A percentile compares a stretch with the other conserved stretches of the same genome.
Conservation (phyloP, 2,113 vertebrate genomes). For the Sula dactylatra region DNA sequence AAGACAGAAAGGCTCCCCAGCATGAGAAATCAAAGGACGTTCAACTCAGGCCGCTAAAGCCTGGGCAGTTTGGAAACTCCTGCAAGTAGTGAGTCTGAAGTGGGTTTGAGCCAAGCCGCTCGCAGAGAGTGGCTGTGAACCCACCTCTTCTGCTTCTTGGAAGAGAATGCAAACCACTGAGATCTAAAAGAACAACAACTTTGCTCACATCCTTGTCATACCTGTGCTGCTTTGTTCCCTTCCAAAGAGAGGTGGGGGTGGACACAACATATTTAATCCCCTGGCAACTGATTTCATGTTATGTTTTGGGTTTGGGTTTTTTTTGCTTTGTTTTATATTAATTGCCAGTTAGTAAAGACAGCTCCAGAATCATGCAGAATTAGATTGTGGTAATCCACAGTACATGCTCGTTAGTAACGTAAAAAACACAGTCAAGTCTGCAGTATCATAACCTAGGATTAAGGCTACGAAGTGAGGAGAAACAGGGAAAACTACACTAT, state of each 20-base stretch:
- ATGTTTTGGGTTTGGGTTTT: background rate
- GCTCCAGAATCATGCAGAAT: background rate
- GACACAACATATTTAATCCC: background rate
- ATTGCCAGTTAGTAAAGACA: background rate
- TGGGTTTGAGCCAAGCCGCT: background rate
- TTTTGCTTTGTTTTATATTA: background rate
- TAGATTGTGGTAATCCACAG: background rate
- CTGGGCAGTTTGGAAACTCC: background rate
- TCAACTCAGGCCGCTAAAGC: background rate
- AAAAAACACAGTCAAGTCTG: background rate
- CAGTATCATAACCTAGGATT: background rate
- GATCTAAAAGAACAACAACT: background rate
- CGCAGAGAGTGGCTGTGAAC: background rate
- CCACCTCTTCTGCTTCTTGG: background rate
- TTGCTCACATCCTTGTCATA: background rate
- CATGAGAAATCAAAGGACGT: background rate
- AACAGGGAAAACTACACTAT: background rate
- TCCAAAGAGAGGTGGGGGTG: background rate
- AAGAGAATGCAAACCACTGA: fast-evolving
- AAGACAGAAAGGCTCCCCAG: background rate
- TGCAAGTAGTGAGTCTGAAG: background rate
- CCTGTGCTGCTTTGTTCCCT: background rate
- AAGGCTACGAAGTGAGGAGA: background rate
- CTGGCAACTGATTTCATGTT: background rate
- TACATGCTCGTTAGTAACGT: background rate